Evolutionary conservation across 2,113 vertebrate genomes (phyloP).

Genomic region (Zootoca vivipara): DNA sequence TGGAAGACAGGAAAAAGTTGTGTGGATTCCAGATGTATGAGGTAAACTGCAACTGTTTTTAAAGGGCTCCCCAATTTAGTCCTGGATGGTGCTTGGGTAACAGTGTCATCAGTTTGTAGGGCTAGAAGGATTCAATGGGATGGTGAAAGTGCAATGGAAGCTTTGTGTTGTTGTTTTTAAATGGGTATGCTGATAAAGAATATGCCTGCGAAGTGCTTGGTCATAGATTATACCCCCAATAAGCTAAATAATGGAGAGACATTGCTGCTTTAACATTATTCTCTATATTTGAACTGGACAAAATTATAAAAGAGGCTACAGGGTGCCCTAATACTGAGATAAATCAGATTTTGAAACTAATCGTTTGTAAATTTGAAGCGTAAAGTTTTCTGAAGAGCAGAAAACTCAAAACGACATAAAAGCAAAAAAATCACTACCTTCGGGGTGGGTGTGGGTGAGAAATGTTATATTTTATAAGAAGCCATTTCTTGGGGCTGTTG

Average conservation of each 20-base stretch:
- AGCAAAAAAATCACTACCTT: neutral
- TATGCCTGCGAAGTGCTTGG: neutral
- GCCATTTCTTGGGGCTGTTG: conserved; percentile 34
- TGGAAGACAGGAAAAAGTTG: neutral
- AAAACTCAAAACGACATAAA: neutral
- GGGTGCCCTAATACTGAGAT: neutral
- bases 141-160: neutral
- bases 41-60: neutral
- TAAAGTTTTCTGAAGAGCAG: neutral
- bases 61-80: neutral
- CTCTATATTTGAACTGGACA: neutral
- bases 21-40: neutral
- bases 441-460: too few species aligned
- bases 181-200: neutral
- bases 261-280: neutral
- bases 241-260: neutral
- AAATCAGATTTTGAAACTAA: neutral
- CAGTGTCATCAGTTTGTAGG: neutral
- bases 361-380: neutral
- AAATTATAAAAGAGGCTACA: neutral
- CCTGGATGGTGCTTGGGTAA: neutral
- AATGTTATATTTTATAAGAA: neutral
- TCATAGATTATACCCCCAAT: neutral
- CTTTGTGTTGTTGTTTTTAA: neutral
- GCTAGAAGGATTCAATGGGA: neutral